Base-by-base conservation (phyloP, 2,888 invertebrate genomes). In the Lasiommata megera region DNA sequence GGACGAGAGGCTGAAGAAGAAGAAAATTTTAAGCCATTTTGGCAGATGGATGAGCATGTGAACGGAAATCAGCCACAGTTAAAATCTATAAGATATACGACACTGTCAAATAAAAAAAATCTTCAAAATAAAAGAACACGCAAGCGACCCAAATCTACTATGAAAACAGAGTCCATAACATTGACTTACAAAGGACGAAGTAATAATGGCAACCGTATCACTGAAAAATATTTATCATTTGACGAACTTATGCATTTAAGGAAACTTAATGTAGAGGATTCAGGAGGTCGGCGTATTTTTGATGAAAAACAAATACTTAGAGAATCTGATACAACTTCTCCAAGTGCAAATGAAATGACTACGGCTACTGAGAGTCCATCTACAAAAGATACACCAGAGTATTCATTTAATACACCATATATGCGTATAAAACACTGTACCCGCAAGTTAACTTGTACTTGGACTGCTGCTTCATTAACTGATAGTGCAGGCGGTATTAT, bases 221-320 rank as follows among this genome's bases (percentile, higher is more conserved):
- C 84, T 23, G 89, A 88, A 70, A 89, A 83, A 67, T 87, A 82
- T 71, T 76, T 90, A 58, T 90, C 89, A 5, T 90, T 90, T 71
- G 86, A 89, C 60, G 88, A 90, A 67, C 68, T 90, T 63, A 80
- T 90, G 82, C 82, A 80, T 70, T 69, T 88, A 9, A 75, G 87
- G 64, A 88, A 82, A 71, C 67, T 77, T n/a, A 80, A 72, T 58
- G 66, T 72, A 17, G 62, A 54, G 3, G 55, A 57, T 38, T 34
- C 37, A 29, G 50, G 31, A 14, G 57, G 43, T 23, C 57, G 63
- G 37, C 57, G 63, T 41, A 56, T 54, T 12, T 72, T 75, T 60
- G 55, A 65, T 28, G 70, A 67, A 23, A 72, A 76, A 62, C 63
- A 67, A n/a, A 71, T 79, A 60, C 72, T 84, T 37, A 60, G 60